These are phyloP conservation scores for Microctenopoma steveboyesi DNA, from an alignment of 2,797 vertebrate species.

Conservation along the genomic window DNA sequence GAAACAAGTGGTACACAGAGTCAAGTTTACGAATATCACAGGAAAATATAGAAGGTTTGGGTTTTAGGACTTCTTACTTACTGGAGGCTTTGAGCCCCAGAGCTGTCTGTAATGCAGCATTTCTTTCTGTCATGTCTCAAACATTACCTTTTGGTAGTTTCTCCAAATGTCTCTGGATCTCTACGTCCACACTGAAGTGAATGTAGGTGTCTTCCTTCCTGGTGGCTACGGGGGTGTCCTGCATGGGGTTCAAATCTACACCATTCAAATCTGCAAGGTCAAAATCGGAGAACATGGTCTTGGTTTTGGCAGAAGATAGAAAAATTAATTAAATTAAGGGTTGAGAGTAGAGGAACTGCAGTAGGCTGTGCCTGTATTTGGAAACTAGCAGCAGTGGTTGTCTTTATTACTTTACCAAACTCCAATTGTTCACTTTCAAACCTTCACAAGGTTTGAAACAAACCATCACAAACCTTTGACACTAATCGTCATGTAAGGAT, in stretches of 20 bases:
- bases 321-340: no score
- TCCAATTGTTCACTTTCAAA: not conserved
- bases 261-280: constrained; percentile 90
- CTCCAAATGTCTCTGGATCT: constrained; percentile 97
- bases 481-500: constrained; percentile 97
- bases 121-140: no score
- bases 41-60: no score
- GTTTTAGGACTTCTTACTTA: no score
- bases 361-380: constrained; percentile 6
- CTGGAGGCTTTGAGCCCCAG: no score
- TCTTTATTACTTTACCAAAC: not conserved
- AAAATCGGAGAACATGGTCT: not conserved
- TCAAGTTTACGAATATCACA: not conserved
- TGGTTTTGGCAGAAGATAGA: not conserved
- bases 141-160: constrained; percentile 93
- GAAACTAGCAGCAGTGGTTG: constrained; percentile 7
- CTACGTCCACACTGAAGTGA: constrained; percentile 94
- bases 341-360: not conserved
- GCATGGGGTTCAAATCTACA: constrained; percentile 93
- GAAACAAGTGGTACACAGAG: not conserved
- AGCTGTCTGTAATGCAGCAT: no score
- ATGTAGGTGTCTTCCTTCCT: constrained; percentile 96
- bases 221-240: constrained; percentile 95
- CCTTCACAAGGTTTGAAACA: no score
- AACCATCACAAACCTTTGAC: constrained; percentile 77